Percentiles rank a stretch among this genome's conserved stretches.
Evolutionary conservation across 2,888 invertebrate species (phyloP).

Genomic region (Liposcelis brunnea): DNA sequence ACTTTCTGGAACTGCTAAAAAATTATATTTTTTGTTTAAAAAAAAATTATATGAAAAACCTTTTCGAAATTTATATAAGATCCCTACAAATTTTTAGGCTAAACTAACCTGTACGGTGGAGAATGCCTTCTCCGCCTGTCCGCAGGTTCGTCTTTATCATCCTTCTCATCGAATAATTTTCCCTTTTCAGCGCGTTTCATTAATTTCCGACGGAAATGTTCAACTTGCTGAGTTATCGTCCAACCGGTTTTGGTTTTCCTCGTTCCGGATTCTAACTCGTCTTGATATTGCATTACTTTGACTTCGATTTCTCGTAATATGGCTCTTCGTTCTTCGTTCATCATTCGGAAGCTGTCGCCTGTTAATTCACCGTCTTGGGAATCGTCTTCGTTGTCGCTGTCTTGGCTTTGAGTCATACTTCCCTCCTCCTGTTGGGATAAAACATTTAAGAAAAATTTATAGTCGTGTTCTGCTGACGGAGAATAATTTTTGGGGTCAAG

Average conservation of each 20-base stretch:
- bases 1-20: slow-evolving; percentile 12
- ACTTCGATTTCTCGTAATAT: slow-evolving; percentile 84
- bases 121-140: background rate
- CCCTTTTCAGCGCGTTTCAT: slow-evolving; percentile 50
- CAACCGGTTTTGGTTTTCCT: slow-evolving; percentile 54
- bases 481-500: too few relatives aligned
- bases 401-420: background rate
- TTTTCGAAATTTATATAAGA: too few relatives aligned
- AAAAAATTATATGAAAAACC: too few relatives aligned
- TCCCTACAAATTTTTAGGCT: too few relatives aligned
- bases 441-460: slow-evolving; percentile 7
- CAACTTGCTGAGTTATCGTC: slow-evolving; percentile 65
- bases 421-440: background rate
- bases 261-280: slow-evolving; percentile 80
- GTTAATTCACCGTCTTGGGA: background rate
- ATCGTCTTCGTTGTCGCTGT: background rate
- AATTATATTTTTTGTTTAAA: too few relatives aligned
- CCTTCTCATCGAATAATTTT: slow-evolving; percentile 13
- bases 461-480: background rate
- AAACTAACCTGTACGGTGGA: slow-evolving; percentile 4
- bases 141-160: slow-evolving; percentile 13
- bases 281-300: slow-evolving; percentile 87
- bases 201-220: slow-evolving; percentile 77
- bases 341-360: slow-evolving; percentile 16
- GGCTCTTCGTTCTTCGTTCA: slow-evolving; percentile 50